Base-by-base conservation (phyloP, 2,888 invertebrate species). In the Hirtodrosophila cameraria region DNA sequence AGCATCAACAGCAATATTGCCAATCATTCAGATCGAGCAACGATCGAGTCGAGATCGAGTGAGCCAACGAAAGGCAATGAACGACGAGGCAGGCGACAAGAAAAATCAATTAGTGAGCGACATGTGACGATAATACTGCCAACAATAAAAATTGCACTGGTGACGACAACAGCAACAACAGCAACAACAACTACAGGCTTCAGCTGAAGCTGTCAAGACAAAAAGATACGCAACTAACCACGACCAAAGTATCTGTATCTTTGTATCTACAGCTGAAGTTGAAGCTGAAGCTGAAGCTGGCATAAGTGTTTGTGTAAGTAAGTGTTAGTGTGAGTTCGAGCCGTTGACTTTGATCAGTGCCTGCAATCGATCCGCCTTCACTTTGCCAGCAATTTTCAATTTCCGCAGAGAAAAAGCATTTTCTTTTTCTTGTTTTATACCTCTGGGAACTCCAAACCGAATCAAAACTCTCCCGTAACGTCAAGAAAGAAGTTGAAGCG, bases 81-180 rank as follows among this genome's bases (percentile, higher is more conserved):
- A 33, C 69, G 68, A 68, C 87, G 75, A 84, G 87, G 76, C 88
- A 88, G 88, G 88, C 89, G 90, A 90, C 90, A 90, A 90, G 90
- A 89, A 90, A 90, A 90, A 90, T 90, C 90, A 90, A 90, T 90
- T 90, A 90, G 90, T 88, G 89, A 89, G 88, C 89, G 90, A 90
- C 90, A 89, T 90, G 85, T 90, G 90, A 89, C 88, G 90, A 90
- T 90, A 90, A 90, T 89, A 89, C 86, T 88, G 88, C 86, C 88
- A 81, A 81, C 83, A 85, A 84, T 85, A 87, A 87, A 85, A 85
- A 74, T 75, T 77, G 79, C 79, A 66, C 63, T 41, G 75, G 43
- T 42, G 54, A 43, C 53, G 41, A 36, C 62, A 33, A 30, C 55
- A 50, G 30, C 45, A 20, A 30, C 28, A 30, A n/a, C 60, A 30